A percentile compares a stretch with the other conserved stretches of the same genome.
phyloP scores from a whole-genome alignment of 2,113 vertebrate genomes.

The Hydrolagus affinis region DNA sequence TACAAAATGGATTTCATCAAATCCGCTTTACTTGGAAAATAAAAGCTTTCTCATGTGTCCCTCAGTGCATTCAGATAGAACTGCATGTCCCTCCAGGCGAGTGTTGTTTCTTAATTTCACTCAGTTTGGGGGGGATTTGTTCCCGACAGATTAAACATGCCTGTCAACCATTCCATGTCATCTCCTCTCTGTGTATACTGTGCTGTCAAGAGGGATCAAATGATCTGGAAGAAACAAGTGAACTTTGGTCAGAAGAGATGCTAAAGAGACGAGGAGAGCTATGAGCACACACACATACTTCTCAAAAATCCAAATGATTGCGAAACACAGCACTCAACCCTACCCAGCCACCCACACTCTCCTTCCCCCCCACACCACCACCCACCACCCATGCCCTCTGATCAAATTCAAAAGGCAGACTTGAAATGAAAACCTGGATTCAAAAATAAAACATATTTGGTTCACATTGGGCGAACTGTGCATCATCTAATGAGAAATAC shows the following conservation, averaged over 20 bases:
- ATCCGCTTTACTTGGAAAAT: background rate
- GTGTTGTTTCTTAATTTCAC: background rate
- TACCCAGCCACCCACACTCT: too few relatives aligned
- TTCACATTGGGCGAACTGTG: background rate
- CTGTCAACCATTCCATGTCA: conserved; percentile 46
- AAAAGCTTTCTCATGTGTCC: background rate
- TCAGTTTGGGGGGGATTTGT: conserved; percentile 36
- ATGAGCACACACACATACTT: conserved; percentile 34
- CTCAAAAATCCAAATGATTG: conserved; percentile 33
- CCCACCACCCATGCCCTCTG: background rate
- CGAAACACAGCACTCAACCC: background rate
- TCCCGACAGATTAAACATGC: conserved; percentile 51
- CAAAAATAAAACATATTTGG: background rate
- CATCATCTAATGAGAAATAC: background rate
- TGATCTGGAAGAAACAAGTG: conserved; percentile 46
- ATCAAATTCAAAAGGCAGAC: background rate
- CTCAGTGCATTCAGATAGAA: background rate
- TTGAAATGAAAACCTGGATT: background rate
- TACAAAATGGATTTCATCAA: background rate
- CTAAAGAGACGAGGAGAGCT: conserved; percentile 14
- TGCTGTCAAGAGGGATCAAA: conserved; percentile 56
- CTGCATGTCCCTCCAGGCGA: conserved; percentile 6
- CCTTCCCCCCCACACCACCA: too few relatives aligned
- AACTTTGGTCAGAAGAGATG: conserved; percentile 40
- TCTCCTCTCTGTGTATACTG: conserved; percentile 41